These are phyloP conservation scores for Spheniscus humboldti DNA, from an alignment of 2,797 vertebrate species.

Conservation along the genomic window DNA sequence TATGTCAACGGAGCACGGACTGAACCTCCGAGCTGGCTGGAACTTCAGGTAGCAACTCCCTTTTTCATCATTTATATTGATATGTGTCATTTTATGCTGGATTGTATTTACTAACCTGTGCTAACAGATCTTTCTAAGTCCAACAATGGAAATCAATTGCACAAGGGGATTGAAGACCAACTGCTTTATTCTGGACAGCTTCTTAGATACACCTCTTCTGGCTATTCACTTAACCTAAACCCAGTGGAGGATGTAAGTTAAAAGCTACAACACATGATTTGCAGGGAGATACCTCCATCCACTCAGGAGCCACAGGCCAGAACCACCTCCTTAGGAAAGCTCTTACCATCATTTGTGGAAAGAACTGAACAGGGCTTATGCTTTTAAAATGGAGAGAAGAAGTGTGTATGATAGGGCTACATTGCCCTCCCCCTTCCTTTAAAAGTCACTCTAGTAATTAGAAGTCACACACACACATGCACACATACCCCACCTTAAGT, in stretches of 20 bases:
- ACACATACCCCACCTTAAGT: background rate
- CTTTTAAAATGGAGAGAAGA: background rate
- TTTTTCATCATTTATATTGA: background rate
- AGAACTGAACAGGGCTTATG: background rate
- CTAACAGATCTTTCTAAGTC: background rate
- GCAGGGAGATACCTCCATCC: background rate
- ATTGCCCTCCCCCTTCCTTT: background rate
- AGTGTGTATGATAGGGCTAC: background rate
- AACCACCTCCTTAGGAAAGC: background rate
- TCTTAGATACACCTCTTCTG: background rate
- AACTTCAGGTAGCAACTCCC: conserved; percentile 85
- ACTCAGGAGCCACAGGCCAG: background rate
- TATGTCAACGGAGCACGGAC: conserved; percentile 82
- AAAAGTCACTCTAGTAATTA: background rate
- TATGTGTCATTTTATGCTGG: background rate
- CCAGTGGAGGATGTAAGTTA: background rate
- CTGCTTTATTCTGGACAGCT: background rate
- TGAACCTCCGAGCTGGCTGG: conserved; percentile 91
- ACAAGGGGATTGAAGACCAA: background rate
- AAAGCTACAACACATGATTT: background rate
- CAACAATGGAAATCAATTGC: background rate
- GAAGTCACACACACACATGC: background rate
- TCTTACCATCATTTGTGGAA: background rate
- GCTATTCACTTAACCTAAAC: background rate
- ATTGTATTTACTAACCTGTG: background rate